Percentiles rank a stretch among this genome's conserved stretches.
Evolutionary conservation across 2,113 vertebrate species (phyloP).

Genomic region (Lathamus discolor): DNA sequence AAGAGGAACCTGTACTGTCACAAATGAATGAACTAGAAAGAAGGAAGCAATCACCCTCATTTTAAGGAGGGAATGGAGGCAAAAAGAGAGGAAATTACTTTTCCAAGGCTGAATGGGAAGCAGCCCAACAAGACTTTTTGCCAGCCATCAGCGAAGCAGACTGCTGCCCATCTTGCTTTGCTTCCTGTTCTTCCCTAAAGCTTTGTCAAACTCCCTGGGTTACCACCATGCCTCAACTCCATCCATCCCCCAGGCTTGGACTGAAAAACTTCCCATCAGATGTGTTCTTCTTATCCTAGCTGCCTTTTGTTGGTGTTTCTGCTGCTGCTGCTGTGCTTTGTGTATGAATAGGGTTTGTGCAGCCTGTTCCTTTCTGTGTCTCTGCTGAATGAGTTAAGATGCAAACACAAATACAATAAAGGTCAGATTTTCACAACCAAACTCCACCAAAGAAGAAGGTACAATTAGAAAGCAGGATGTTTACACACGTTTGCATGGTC

Average conservation of each 20-base stretch:
- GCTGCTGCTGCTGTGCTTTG: neutral
- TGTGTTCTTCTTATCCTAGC: neutral
- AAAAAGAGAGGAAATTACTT: neutral
- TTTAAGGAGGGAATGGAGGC: neutral
- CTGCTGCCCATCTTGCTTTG: neutral
- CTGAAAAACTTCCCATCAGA: neutral
- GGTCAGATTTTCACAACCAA: constrained; percentile 16
- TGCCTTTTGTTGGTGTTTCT: neutral
- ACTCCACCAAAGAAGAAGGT: neutral
- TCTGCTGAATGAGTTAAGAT: neutral
- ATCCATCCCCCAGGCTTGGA: neutral
- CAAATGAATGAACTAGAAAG: neutral
- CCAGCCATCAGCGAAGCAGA: neutral
- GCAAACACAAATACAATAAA: neutral
- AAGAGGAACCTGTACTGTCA: neutral
- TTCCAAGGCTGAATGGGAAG: neutral
- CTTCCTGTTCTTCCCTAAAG: neutral
- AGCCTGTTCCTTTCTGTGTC: neutral
- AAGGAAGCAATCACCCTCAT: neutral
- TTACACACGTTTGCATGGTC: constrained; percentile 2
- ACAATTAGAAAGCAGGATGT: constrained; percentile 30
- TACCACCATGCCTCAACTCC: neutral
- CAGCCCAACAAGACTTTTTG: neutral
- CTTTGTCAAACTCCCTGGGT: neutral
- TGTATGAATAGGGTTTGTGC: neutral